phyloP scores from a whole-genome alignment of 1,140 invertebrate species.

The Heliothis virescens region DNA sequence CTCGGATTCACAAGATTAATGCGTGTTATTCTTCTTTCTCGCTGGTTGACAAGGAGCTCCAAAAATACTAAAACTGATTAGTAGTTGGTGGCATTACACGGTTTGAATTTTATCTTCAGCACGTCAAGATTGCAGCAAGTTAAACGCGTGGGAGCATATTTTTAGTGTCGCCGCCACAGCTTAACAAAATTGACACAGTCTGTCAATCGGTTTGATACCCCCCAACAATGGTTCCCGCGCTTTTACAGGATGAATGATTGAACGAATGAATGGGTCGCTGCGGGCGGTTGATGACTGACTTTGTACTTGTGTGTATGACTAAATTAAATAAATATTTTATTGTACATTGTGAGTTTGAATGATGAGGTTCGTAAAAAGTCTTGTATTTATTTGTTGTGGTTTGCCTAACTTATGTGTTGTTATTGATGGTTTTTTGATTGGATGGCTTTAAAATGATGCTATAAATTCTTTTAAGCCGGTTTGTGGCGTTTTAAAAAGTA shows the following conservation, averaged over 20 bases:
- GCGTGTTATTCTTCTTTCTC: constrained; percentile 29
- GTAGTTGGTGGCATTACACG: constrained; percentile 14
- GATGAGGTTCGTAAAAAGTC: constrained; percentile 35
- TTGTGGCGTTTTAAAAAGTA: background rate
- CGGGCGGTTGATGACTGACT: constrained; percentile 53
- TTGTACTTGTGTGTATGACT: constrained; percentile 45
- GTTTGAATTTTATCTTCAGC: constrained; percentile 35
- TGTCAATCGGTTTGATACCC: constrained; percentile 43
- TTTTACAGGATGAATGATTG: constrained; percentile 50
- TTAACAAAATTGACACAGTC: constrained; percentile 33
- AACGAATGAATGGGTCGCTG: constrained; percentile 52
- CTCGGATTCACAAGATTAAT: constrained; percentile 20
- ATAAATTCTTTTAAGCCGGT: background rate
- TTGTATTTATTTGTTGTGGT: constrained; percentile 40
- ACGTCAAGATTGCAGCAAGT: constrained; percentile 29
- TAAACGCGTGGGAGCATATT: constrained; percentile 36
- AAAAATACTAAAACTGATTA: constrained; percentile 44
- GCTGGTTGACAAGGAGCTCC: constrained; percentile 17
- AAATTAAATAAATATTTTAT: constrained; percentile 51
- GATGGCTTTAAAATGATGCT: constrained; percentile 8
- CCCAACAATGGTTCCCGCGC: constrained; percentile 51
- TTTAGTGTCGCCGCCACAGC: constrained; percentile 11
- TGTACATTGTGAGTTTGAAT: constrained; percentile 38
- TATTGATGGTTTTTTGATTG: constrained; percentile 41
- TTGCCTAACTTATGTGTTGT: constrained; percentile 4